Conservation (phyloP, 2,797 vertebrate species). For the Ara ararauna region DNA sequence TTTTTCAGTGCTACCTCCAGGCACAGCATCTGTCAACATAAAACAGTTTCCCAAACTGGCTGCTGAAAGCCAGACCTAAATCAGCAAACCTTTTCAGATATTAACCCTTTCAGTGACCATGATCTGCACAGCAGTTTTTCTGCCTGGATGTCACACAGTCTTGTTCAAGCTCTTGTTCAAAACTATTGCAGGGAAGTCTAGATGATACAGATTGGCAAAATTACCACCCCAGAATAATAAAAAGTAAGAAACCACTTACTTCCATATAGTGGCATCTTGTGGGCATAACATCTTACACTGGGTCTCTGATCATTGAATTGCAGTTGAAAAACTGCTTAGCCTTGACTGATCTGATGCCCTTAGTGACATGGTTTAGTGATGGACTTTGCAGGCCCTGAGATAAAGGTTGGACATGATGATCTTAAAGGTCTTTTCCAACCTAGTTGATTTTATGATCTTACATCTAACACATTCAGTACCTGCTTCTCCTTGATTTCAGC, state of each 20-base stretch:
- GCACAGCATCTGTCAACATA: conserved; percentile 25
- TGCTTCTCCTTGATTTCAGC: not conserved
- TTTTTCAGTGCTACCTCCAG: conserved; percentile 10
- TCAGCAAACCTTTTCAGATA: not conserved
- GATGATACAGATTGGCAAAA: not conserved
- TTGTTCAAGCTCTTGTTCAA: not conserved
- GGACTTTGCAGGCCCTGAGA: not conserved
- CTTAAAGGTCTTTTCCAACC: not conserved
- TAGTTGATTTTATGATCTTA: not conserved
- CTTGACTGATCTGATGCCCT: not conserved
- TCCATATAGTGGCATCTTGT: not conserved
- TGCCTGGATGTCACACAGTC: not conserved
- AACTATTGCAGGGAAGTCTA: not conserved
- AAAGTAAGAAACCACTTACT: not conserved
- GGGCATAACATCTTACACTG: not conserved
- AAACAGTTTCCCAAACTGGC: not conserved
- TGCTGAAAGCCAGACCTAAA: not conserved
- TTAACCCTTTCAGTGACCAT: not conserved
- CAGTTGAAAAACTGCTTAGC: not conserved
- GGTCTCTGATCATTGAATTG: not conserved
- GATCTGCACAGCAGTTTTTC: not conserved
- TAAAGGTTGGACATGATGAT: not conserved
- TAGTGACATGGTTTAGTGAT: not conserved
- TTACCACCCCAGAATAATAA: not conserved
- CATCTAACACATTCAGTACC: not conserved